Percentiles rank a stretch among this genome's conserved stretches.
phyloP scores from a whole-genome alignment of 2,888 invertebrate genomes.

The Orthonevra nobilis region DNA sequence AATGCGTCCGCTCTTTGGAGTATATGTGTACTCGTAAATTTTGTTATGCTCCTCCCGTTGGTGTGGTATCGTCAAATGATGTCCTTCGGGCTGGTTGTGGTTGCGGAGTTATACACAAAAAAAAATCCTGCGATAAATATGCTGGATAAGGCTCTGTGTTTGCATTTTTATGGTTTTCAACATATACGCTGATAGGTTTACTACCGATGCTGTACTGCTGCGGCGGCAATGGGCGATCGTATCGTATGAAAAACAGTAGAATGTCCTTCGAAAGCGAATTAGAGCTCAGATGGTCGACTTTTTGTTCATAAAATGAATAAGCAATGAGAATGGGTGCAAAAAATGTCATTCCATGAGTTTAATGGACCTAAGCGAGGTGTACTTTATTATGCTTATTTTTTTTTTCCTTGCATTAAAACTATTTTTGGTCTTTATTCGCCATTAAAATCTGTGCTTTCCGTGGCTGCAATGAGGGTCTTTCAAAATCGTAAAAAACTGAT shows the following conservation, averaged over 20 bases:
- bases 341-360: not conserved
- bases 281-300: slow-evolving; percentile 4
- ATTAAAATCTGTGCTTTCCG: no score
- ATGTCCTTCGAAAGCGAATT: slow-evolving; percentile 2
- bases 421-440: not conserved
- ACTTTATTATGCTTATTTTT: not conserved
- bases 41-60: slow-evolving; percentile 8
- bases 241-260: slow-evolving; percentile 25
- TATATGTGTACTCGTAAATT: slow-evolving; percentile 42
- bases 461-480: no score
- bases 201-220: slow-evolving; percentile 6
- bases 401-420: not conserved
- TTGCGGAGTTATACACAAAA: slow-evolving; percentile 23
- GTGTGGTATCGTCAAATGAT: not conserved
- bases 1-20: slow-evolving; percentile 38
- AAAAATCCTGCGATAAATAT: slow-evolving; percentile 53
- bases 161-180: slow-evolving; percentile 59
- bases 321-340: not conserved
- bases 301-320: not conserved
- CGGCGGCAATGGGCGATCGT: not conserved
- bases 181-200: slow-evolving; percentile 46
- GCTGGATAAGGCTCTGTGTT: slow-evolving; percentile 47
- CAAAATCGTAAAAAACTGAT: no score
- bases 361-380: not conserved
- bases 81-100: slow-evolving; percentile 8